These are phyloP conservation scores for Teleopsis dalmanni DNA, from an alignment of 1,140 invertebrate genomes.

Conservation along the genomic window DNA sequence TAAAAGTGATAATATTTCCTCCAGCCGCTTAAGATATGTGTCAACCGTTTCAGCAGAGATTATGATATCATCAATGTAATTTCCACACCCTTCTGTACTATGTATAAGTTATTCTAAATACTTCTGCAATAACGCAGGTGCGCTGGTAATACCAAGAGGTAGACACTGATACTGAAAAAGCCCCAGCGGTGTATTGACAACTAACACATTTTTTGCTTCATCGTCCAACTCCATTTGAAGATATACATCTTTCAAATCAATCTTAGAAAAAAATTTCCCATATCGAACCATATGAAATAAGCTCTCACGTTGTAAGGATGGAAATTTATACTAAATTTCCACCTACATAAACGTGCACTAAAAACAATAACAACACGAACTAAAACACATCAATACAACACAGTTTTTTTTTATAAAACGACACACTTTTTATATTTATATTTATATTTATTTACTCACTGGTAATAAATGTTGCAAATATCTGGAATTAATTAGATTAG, in stretches of 20 bases:
- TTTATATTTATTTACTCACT: no score
- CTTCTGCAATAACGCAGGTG: conserved; percentile 38
- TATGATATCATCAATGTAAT: conserved; percentile 40
- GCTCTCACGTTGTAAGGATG: no score
- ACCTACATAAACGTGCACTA: no score
- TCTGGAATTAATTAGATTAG: no score
- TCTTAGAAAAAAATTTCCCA: conserved; percentile 27
- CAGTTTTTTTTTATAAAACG: no score
- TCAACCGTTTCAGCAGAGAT: conserved; percentile 18
- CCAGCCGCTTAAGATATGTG: conserved; percentile 27
- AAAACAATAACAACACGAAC: no score
- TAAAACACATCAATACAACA: no score
- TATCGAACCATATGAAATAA: conserved; percentile 32
- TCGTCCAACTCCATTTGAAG: conserved; percentile 29
- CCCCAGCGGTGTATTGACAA: conserved; percentile 32
- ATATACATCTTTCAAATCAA: conserved; percentile 25
- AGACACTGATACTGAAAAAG: conserved; percentile 41
- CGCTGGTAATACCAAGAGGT: conserved; percentile 41
- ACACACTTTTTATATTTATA: no score
- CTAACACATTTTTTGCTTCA: conserved; percentile 15
- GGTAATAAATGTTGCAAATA: no score
- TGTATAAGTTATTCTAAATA: conserved; percentile 24
- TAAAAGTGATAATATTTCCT: conserved; percentile 22
- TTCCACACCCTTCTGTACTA: conserved; percentile 29
- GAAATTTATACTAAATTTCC: no score